phyloP scores from a whole-genome alignment of 2,113 vertebrate species.

The Ctenomys sociabilis region DNA sequence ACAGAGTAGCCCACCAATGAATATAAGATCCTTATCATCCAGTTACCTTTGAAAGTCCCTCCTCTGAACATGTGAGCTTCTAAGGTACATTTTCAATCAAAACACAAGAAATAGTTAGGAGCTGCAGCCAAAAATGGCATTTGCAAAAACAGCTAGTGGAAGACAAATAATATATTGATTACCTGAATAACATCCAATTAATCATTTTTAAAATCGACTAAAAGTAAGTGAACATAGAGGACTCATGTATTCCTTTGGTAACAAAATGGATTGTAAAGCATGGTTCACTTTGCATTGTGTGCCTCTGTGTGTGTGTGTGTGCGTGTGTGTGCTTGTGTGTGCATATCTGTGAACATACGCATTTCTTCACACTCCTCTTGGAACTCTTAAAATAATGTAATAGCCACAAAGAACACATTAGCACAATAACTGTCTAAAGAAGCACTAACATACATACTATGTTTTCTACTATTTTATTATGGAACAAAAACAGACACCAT shows the following conservation, averaged over 20 bases:
- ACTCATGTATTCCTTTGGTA: neutral
- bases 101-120: neutral
- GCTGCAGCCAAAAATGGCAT: neutral
- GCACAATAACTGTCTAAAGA: neutral
- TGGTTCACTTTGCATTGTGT: neutral
- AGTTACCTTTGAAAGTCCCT: neutral
- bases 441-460: neutral
- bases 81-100: neutral
- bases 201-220: neutral
- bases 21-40: neutral
- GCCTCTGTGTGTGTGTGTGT: neutral
- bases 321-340: neutral
- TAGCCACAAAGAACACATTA: neutral
- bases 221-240: neutral
- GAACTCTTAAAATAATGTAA: neutral
- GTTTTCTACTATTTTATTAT: neutral
- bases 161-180: too few relatives aligned
- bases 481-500: neutral
- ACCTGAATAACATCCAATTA: neutral
- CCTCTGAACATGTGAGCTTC: neutral
- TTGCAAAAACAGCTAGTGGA: neutral
- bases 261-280: neutral
- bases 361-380: neutral
- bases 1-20: neutral
- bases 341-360: too few relatives aligned